Base-by-base conservation (phyloP, 2,888 invertebrate genomes). In the Melanchra persicariae region DNA sequence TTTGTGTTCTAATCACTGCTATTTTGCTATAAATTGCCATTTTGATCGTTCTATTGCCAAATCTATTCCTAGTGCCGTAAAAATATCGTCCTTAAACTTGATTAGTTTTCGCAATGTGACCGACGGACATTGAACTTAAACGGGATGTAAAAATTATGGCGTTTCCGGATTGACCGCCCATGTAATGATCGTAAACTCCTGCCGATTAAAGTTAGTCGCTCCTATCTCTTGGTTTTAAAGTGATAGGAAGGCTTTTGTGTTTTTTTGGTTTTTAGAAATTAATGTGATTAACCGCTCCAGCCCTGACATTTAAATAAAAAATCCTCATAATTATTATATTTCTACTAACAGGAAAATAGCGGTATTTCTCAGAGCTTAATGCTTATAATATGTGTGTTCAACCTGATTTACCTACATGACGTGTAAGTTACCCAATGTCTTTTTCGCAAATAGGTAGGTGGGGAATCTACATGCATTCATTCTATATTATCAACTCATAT, bases 101-200 rank as follows among this genome's bases (percentile, higher is more conserved):
- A 68, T 55, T 55, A 7, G 8, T n/a, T 51, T 37, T 51, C 60
- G 49, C 60, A 71, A 80, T 75, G 37, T 63, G 67, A 69, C 69
- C 60, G 69, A 72, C 79, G 81, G 79, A 65, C 86, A 87, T 83
- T 88, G 87, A 86, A 85, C 88, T 69, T 82, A 83, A 82, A 84
- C 83, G 85, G 86, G 87, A 88, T 82, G 83, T 82, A 66, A 7
- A 74, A 78, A 82, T 83, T 79, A 62, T 67, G 57, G 57, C 34
- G 59, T 76, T 75, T 81, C 77, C 80, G 74, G 62, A 74, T 60
- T 74, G 70, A 74, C 63, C 62, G 37, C 58, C 60, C 40, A 49
- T 47, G 15, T 61, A 60, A 70, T 70, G 26, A 55, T 70, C 54
- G n/a, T 70, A 74, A 70, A 70, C 52, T 58, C 47, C 17, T 66